Conservation (phyloP, 2,113 vertebrate genomes). For the Spermophilus dauricus region DNA sequence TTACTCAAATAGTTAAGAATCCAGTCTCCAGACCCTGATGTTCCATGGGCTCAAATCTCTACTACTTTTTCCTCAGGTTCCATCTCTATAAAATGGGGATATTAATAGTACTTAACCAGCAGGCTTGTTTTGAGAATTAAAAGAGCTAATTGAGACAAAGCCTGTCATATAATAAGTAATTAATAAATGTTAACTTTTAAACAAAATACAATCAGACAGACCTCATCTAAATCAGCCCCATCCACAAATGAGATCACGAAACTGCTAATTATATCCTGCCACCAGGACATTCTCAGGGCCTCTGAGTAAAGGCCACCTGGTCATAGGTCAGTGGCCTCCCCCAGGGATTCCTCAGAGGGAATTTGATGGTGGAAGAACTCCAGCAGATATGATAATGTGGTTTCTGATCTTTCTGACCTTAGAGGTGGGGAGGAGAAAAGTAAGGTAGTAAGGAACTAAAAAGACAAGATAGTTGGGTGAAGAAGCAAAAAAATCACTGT, state of each 20-base stretch:
- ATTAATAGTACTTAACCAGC: not conserved
- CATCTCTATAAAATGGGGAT: not conserved
- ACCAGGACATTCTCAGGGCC: not conserved
- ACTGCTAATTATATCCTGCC: not conserved
- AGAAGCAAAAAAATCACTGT: not conserved
- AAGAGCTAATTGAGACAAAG: not conserved
- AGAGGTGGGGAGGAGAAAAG: not conserved
- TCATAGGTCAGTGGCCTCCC: slow-evolving; percentile 7
- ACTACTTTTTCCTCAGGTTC: not conserved
- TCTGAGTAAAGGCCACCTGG: not conserved
- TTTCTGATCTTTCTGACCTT: slow-evolving; percentile 36
- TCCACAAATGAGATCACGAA: not conserved
- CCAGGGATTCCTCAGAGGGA: not conserved
- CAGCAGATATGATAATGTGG: not conserved
- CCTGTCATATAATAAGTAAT: not conserved
- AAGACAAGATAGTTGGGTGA: not conserved
- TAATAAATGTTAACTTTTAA: slow-evolving; percentile 31
- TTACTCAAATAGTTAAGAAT: slow-evolving; percentile 46
- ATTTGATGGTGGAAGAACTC: slow-evolving; percentile 1
- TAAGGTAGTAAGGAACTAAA: not conserved
- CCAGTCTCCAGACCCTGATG: not conserved
- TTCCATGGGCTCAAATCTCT: not conserved
- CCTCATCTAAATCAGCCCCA: not conserved
- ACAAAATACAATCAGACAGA: not conserved
- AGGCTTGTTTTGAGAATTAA: slow-evolving; percentile 46